These are phyloP conservation scores for Apostichopus parvimensis DNA, from an alignment of 35 echinoderm and acorn worm genomes.

Conservation along the genomic window DNA sequence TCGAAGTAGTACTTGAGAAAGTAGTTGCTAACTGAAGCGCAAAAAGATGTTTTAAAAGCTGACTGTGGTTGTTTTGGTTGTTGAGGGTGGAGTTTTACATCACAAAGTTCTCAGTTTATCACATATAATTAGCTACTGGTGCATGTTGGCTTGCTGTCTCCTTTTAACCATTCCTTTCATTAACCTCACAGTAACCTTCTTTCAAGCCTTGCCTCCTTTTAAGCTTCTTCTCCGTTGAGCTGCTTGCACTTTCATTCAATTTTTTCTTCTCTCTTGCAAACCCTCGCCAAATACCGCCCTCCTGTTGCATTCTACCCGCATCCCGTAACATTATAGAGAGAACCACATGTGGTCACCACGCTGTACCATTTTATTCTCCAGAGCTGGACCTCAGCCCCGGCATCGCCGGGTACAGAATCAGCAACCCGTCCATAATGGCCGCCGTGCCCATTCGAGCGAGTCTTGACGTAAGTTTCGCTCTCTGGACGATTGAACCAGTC, in stretches of 20 bases:
- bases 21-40: no score
- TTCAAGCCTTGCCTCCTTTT: neutral
- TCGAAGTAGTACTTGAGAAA: no score
- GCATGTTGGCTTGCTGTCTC: no score
- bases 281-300: neutral
- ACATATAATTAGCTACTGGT: no score
- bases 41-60: no score
- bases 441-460: conserved; percentile 70
- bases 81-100: no score
- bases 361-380: conserved; percentile 63
- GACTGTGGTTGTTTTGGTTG: no score
- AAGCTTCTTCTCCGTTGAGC: neutral
- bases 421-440: conserved; percentile 72
- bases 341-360: conserved; percentile 35
- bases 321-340: neutral
- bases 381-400: conserved; percentile 79
- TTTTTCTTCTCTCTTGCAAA: conserved; percentile 1
- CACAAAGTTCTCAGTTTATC: no score
- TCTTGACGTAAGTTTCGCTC: conserved; percentile 65
- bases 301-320: conserved; percentile 4
- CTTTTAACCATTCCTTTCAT: no score
- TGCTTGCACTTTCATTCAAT: conserved; percentile 10
- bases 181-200: neutral
- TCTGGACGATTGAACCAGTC: neutral
- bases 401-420: conserved; percentile 76